Evolutionary conservation across 2,888 invertebrate genomes (phyloP).

Genomic region (Tipula unca): DNA sequence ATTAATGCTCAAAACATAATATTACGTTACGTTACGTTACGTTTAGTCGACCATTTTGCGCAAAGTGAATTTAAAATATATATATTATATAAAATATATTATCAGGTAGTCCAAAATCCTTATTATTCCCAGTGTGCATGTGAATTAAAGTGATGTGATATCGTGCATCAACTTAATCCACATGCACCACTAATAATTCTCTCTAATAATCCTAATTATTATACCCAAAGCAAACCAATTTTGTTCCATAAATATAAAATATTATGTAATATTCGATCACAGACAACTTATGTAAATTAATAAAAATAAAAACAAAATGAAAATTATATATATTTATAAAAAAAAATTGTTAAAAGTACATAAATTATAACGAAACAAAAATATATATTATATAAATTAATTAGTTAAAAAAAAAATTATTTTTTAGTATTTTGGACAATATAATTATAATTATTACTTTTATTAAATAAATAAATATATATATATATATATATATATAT

Average conservation of each 20-base stretch:
- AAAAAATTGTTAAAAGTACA: background rate
- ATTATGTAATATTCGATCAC: slow-evolving; percentile 8
- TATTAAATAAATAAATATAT: background rate
- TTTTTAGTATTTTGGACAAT: slow-evolving; percentile 14
- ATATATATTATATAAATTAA: background rate
- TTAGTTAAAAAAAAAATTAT: background rate
- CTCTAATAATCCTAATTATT: background rate
- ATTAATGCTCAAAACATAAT: background rate
- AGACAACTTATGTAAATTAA: background rate
- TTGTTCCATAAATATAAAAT: background rate
- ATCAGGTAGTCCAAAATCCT: background rate
- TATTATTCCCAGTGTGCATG: background rate
- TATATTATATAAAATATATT: background rate
- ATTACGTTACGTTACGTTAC: background rate
- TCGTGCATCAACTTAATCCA: background rate
- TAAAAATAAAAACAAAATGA: background rate
- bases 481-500: too few species aligned
- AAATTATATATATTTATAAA: slow-evolving; percentile 3
- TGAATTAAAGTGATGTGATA: background rate
- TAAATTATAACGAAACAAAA: slow-evolving; percentile 3
- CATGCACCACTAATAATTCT: background rate
- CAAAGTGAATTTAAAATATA: background rate
- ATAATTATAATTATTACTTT: slow-evolving; percentile 14
- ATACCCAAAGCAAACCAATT: background rate
- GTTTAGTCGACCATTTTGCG: background rate